A percentile compares a stretch with the other conserved stretches of the same genome.
Evolutionary conservation across 2,888 invertebrate species (phyloP).

Genomic region (Iphiclides podalirius): DNA sequence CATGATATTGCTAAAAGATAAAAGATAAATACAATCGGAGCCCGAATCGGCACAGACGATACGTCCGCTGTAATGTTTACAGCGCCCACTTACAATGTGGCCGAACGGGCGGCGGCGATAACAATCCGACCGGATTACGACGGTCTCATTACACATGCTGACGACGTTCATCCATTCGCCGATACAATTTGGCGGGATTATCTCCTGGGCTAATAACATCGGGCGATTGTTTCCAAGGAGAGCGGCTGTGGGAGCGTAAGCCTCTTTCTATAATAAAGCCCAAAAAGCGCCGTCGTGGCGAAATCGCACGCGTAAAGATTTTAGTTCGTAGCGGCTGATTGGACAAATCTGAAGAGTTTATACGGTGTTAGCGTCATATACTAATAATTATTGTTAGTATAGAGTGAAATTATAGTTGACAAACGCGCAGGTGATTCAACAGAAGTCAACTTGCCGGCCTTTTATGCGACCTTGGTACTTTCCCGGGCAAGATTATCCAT

Average conservation of each 20-base stretch:
- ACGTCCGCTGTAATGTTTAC: slow-evolving; percentile 29
- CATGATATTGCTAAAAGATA: too few relatives aligned
- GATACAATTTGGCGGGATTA: slow-evolving; percentile 33
- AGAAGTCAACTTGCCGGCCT: too few relatives aligned
- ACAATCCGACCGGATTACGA: slow-evolving; percentile 27
- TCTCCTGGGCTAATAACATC: slow-evolving; percentile 27
- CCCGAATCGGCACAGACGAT: slow-evolving; percentile 19
- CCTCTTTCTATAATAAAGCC: slow-evolving; percentile 19
- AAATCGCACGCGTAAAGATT: not conserved
- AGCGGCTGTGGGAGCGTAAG: slow-evolving; percentile 15
- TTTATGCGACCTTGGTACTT: too few relatives aligned
- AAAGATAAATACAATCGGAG: slow-evolving; percentile 22
- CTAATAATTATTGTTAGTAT: too few relatives aligned
- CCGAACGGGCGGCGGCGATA: slow-evolving; percentile 24
- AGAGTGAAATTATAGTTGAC: too few relatives aligned
- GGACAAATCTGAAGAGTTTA: too few relatives aligned
- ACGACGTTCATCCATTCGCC: slow-evolving; percentile 27
- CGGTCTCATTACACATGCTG: slow-evolving; percentile 32
- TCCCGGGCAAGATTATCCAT: too few relatives aligned
- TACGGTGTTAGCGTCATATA: too few relatives aligned
- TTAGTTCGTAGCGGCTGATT: not conserved
- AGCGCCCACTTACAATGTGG: slow-evolving; percentile 20
- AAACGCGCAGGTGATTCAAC: too few relatives aligned
- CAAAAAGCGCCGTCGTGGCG: slow-evolving; percentile 5
- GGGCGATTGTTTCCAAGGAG: slow-evolving; percentile 21